Percentiles rank a stretch among this genome's conserved stretches.
Conservation (phyloP, 2,113 vertebrate genomes). For the Psophia crepitans region DNA sequence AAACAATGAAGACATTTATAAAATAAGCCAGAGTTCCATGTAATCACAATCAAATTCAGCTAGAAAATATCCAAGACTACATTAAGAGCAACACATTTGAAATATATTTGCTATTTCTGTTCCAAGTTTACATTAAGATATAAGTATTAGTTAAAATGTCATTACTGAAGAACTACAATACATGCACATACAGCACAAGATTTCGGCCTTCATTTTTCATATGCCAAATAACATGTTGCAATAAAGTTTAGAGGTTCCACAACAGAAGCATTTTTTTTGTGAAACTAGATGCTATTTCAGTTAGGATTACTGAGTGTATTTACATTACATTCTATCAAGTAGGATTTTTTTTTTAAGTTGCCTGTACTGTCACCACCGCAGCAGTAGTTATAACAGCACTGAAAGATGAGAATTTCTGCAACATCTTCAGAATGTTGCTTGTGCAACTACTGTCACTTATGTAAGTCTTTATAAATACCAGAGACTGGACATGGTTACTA, state of each 20-base stretch:
- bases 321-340: background rate
- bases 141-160: background rate
- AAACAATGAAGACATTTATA: background rate
- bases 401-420: background rate
- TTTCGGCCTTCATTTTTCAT: background rate
- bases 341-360: background rate
- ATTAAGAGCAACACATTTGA: background rate
- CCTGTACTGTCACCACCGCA: no score
- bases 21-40: background rate
- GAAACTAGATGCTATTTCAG: background rate
- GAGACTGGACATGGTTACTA: background rate
- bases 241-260: background rate
- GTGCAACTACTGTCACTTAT: background rate
- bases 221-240: background rate
- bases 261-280: background rate
- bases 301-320: background rate
- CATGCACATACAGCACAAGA: background rate
- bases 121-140: background rate
- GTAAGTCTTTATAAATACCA: background rate
- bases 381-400: background rate
- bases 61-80: background rate
- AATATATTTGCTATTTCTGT: background rate
- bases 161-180: background rate
- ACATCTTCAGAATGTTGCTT: background rate
- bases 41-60: background rate